Percentiles rank a stretch among this genome's conserved stretches.
These are phyloP conservation scores for Anagrus nilaparvatae DNA, from an alignment of 1,140 invertebrate genomes.

Conservation along the genomic window DNA sequence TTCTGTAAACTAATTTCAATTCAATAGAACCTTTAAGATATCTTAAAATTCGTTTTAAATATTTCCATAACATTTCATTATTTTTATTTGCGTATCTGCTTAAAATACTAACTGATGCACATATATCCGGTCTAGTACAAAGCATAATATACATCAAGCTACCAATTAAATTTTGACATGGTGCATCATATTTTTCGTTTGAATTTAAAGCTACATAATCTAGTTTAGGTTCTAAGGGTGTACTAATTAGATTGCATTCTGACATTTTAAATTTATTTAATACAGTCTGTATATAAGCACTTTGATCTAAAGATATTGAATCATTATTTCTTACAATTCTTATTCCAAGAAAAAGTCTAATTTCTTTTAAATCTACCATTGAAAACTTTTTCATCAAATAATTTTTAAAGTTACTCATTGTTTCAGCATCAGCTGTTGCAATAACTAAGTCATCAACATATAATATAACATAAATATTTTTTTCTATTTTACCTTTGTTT, in stretches of 20 bases:
- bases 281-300: constrained; percentile 13
- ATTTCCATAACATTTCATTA: constrained; percentile 8
- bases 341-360: constrained; percentile 21
- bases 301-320: constrained; percentile 16
- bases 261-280: constrained; percentile 6
- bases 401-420: constrained; percentile 19
- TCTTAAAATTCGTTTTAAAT: constrained; percentile 14
- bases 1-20: constrained; percentile 18
- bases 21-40: constrained; percentile 16
- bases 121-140: constrained; percentile 9
- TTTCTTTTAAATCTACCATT: constrained; percentile 14
- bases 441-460: constrained; percentile 27
- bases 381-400: constrained; percentile 19
- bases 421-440: constrained; percentile 16
- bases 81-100: constrained; percentile 5
- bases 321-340: constrained; percentile 14
- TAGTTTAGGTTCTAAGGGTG: background rate
- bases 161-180: constrained; percentile 6
- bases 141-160: constrained; percentile 11
- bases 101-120: constrained; percentile 5
- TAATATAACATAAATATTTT: constrained; percentile 17
- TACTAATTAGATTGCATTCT: constrained; percentile 3
- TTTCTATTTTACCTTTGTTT: constrained; percentile 19
- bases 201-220: background rate
- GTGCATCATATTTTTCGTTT: background rate